These are phyloP conservation scores for Batillaria attramentaria DNA, from an alignment of 1,140 invertebrate genomes.

Conservation along the genomic window DNA sequence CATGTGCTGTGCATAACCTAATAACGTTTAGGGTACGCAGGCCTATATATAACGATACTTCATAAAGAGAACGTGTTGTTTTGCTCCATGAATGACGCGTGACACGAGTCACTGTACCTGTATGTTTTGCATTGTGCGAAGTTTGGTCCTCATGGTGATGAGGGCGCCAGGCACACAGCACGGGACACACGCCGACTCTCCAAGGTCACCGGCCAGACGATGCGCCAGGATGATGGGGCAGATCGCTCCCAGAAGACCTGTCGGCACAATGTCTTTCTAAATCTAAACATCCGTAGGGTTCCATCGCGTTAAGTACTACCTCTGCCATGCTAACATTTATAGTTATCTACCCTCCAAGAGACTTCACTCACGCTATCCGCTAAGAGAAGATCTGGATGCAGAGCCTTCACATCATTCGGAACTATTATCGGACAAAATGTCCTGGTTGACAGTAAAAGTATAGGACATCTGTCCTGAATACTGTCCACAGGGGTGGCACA, in stretches of 20 bases:
- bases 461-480: too few relatives aligned
- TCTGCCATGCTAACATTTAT: too few relatives aligned
- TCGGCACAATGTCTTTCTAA: background rate
- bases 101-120: constrained; percentile 22
- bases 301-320: background rate
- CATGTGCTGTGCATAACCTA: background rate
- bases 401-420: background rate
- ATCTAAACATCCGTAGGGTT: background rate
- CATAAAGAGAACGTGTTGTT: too few relatives aligned
- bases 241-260: constrained; percentile 25
- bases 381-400: background rate
- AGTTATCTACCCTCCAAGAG: background rate
- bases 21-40: background rate
- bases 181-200: constrained; percentile 39
- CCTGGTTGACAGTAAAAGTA: background rate
- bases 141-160: constrained; percentile 36
- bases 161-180: constrained; percentile 36
- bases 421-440: background rate
- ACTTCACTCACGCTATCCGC: background rate
- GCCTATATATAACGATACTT: background rate
- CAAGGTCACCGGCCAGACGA: constrained; percentile 17
- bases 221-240: constrained; percentile 10
- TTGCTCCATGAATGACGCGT: too few relatives aligned
- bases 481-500: background rate
- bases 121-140: constrained; percentile 38